Percentiles rank a stretch among this genome's conserved stretches.
phyloP scores from a whole-genome alignment of 2,888 invertebrate species.

The Drosophila koepferae region DNA sequence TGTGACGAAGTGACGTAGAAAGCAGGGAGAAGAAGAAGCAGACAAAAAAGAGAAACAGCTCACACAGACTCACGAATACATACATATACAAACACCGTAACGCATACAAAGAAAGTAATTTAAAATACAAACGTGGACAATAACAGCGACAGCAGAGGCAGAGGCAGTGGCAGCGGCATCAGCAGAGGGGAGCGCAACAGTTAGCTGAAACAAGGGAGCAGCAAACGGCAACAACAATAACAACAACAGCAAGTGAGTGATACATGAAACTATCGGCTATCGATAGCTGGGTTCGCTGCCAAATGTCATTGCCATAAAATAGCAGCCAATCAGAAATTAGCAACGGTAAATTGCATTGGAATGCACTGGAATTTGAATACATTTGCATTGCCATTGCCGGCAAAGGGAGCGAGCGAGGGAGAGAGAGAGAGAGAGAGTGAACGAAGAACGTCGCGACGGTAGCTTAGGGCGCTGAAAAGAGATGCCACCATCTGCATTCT shows the following conservation, averaged over 20 bases:
- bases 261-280: conserved; percentile 36
- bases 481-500: conserved; percentile 20
- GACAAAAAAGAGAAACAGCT: conserved; percentile 52
- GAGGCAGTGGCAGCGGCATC: conserved; percentile 33
- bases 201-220: conserved; percentile 62
- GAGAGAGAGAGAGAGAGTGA: neutral
- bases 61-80: conserved; percentile 27
- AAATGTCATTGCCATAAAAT: conserved; percentile 52
- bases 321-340: conserved; percentile 14
- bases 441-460: neutral
- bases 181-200: conserved; percentile 47
- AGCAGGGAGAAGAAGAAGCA: conserved; percentile 24
- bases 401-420: conserved; percentile 8
- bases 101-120: conserved; percentile 37
- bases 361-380: conserved; percentile 21
- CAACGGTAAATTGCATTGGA: conserved; percentile 34
- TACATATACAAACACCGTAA: conserved; percentile 21
- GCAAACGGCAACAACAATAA: conserved; percentile 27
- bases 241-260: conserved; percentile 28
- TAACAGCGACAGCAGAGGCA: conserved; percentile 14
- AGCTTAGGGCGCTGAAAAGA: neutral
- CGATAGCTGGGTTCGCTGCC: conserved; percentile 29
- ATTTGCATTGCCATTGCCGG: conserved; percentile 35
- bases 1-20: conserved; percentile 75
- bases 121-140: conserved; percentile 58